Conservation (phyloP, 2,888 invertebrate species). For the Tinea semifulvella region DNA sequence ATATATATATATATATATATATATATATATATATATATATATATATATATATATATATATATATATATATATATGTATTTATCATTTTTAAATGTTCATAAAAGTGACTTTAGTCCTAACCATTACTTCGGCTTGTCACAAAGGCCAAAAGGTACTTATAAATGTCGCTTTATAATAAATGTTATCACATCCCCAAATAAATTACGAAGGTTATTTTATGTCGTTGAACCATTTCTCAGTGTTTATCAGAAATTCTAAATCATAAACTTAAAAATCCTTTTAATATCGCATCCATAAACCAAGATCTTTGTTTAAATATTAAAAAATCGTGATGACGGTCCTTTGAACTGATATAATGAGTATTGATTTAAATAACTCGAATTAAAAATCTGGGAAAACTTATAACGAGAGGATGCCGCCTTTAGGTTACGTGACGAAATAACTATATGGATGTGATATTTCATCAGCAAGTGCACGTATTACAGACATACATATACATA, state of each 20-base stretch:
- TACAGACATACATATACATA: too few species aligned
- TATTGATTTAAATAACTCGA: conserved; percentile 64
- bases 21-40: too few species aligned
- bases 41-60: too few species aligned
- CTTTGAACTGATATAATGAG: conserved; percentile 62
- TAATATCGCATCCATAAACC: conserved; percentile 60
- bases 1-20: too few species aligned
- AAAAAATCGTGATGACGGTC: conserved; percentile 57
- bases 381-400: conserved; percentile 63
- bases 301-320: conserved; percentile 54
- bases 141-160: too few species aligned
- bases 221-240: conserved; percentile 3
- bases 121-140: too few species aligned
- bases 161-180: background rate
- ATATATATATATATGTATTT: too few species aligned
- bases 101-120: too few species aligned
- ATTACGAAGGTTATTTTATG: conserved; percentile 1
- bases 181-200: background rate
- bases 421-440: conserved; percentile 27
- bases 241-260: conserved; percentile 17
- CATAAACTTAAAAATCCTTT: conserved; percentile 57
- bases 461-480: too few species aligned
- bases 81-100: too few species aligned
- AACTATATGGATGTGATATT: conserved; percentile 38
- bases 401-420: conserved; percentile 55